Percentiles rank a stretch among this genome's conserved stretches.
These are phyloP conservation scores for Elysia crispata DNA, from an alignment of 2,888 invertebrate genomes.

Conservation along the genomic window DNA sequence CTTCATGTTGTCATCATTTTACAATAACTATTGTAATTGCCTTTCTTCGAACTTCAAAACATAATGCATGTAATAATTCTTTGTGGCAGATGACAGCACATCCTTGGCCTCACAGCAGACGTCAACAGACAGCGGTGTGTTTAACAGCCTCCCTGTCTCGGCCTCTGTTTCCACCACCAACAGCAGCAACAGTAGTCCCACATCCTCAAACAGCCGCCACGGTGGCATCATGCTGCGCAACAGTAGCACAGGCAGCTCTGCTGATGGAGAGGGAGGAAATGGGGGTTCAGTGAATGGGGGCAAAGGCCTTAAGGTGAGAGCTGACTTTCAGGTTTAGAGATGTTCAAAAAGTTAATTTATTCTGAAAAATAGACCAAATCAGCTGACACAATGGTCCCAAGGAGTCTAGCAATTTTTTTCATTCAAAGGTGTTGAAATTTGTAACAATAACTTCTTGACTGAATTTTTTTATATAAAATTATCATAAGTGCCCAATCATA, in stretches of 20 bases:
- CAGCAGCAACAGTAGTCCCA: conserved; percentile 30
- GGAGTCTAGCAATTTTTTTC: too few relatives aligned
- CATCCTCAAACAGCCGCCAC: background rate
- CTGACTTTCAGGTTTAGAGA: too few relatives aligned
- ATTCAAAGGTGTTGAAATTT: too few relatives aligned
- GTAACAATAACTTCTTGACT: too few relatives aligned
- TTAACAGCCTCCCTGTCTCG: conserved; percentile 47
- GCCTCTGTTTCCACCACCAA: conserved; percentile 6
- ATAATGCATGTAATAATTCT: background rate
- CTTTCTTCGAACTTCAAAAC: background rate
- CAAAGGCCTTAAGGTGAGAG: conserved; percentile 52
- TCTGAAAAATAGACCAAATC: too few relatives aligned
- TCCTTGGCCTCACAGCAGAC: conserved; percentile 62
- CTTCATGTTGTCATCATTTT: background rate
- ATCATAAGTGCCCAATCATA: too few relatives aligned
- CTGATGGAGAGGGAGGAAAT: background rate
- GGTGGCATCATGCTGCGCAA: too few relatives aligned
- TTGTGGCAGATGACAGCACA: conserved; percentile 55
- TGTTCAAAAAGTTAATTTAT: too few relatives aligned
- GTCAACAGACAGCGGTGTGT: conserved; percentile 66
- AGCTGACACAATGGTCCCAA: too few relatives aligned
- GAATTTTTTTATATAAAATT: too few relatives aligned
- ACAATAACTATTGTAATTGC: background rate
- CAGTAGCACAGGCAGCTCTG: background rate
- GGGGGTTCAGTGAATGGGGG: conserved; percentile 38